Conservation (phyloP, 2,113 vertebrate genomes). For the Acrocephalus arundinaceus region DNA sequence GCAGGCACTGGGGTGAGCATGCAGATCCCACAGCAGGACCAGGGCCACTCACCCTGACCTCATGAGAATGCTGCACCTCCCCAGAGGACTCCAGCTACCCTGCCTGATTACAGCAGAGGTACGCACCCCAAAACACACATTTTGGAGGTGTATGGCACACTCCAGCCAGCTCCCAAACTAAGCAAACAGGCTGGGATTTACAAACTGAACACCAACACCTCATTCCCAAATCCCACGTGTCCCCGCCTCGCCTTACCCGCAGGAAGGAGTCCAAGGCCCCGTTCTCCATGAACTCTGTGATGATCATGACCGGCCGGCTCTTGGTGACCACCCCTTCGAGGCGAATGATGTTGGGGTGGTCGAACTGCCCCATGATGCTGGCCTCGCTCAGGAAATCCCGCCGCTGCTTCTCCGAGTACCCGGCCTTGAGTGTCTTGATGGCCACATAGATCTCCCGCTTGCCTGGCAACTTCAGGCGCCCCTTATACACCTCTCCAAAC, state of each 20-base stretch:
- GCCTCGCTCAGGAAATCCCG: slow-evolving; percentile 97
- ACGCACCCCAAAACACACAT: neutral
- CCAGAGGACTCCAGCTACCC: neutral
- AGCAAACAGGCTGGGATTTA: neutral
- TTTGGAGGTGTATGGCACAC: rapidly evolving
- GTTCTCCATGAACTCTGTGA: slow-evolving; percentile 99
- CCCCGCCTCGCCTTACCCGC: slow-evolving; percentile 77
- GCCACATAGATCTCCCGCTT: slow-evolving; percentile 97
- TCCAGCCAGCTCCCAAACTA: neutral
- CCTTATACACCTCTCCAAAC: slow-evolving; percentile 98
- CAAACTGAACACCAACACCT: rapidly evolving
- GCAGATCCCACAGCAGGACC: neutral
- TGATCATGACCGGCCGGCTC: slow-evolving; percentile 97
- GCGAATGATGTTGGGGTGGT: slow-evolving; percentile 97
- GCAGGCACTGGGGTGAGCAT: neutral
- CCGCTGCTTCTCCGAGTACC: slow-evolving; percentile 95
- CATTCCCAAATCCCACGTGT: rapidly evolving
- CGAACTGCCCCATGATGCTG: slow-evolving; percentile 98
- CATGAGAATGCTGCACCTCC: neutral
- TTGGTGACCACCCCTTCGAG: slow-evolving; percentile 98
- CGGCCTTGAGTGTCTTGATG: slow-evolving; percentile 96
- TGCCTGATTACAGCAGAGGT: neutral
- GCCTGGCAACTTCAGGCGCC: slow-evolving; percentile 91
- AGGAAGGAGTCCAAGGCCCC: slow-evolving; percentile 96
- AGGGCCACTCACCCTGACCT: neutral